phyloP scores from a whole-genome alignment of 2,113 vertebrate species.

The Bagarius yarrelli region DNA sequence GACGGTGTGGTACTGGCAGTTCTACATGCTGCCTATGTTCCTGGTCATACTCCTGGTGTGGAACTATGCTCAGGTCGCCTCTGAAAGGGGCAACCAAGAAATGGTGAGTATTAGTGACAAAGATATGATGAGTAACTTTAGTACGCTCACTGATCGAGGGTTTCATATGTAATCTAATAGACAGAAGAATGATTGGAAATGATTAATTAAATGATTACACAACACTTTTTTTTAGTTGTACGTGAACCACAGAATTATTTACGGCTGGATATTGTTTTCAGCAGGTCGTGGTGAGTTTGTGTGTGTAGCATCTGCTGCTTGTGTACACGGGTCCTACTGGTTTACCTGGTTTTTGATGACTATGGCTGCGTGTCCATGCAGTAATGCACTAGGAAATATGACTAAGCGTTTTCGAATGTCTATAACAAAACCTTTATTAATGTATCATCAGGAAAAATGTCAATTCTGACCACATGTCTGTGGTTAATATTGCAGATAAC shows the following conservation, averaged over 20 bases:
- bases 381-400: background rate
- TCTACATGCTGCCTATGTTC: slow-evolving; percentile 91
- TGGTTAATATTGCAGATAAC: background rate
- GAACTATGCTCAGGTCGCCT: slow-evolving; percentile 79
- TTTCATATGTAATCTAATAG: background rate
- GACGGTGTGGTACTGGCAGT: slow-evolving; percentile 87
- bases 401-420: too few relatives aligned
- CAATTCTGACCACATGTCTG: background rate
- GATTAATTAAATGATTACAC: background rate
- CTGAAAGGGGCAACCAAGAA: slow-evolving; percentile 77
- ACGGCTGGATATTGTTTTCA: background rate
- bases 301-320: background rate
- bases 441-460: background rate
- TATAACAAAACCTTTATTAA: background rate
- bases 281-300: background rate
- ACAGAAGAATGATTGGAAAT: too few relatives aligned
- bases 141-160: background rate
- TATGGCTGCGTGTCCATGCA: too few relatives aligned
- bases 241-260: background rate
- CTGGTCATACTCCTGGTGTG: slow-evolving; percentile 83
- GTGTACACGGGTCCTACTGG: background rate
- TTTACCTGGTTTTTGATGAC: background rate
- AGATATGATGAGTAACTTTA: background rate
- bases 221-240: background rate
- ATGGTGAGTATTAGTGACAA: slow-evolving; percentile 71